Evolutionary conservation across 2,113 vertebrate species (phyloP).

Genomic region (Tauraco erythrolophus): DNA sequence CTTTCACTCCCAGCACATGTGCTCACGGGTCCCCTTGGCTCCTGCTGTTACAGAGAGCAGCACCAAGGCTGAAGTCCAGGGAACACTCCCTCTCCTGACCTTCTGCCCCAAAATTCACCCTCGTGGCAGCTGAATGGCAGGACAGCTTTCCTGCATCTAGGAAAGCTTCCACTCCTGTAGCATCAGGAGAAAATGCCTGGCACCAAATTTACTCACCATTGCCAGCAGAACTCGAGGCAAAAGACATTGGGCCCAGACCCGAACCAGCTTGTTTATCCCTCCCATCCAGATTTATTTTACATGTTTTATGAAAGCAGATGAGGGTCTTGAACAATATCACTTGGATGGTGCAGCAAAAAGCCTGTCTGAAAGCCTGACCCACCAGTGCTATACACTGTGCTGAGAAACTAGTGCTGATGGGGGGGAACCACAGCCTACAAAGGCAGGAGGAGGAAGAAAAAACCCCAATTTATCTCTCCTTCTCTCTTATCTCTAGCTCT

Average conservation of each 20-base stretch:
- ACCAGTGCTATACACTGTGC: background rate
- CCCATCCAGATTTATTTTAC: background rate
- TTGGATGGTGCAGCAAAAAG: background rate
- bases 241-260: rapidly evolving
- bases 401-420: background rate
- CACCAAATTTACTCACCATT: background rate
- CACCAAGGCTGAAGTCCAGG: background rate
- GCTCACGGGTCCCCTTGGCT: background rate
- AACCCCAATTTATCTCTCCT: background rate
- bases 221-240: background rate
- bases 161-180: background rate
- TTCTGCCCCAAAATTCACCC: background rate
- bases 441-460: background rate
- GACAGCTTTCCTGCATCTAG: background rate
- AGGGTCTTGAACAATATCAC: background rate
- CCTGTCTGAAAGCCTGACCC: background rate
- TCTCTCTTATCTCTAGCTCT: background rate
- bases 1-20: background rate
- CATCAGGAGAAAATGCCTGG: background rate
- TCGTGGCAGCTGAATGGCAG: rapidly evolving
- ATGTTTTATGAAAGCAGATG: background rate
- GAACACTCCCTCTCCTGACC: background rate
- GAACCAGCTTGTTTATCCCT: background rate
- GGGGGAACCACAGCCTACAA: background rate
- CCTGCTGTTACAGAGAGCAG: background rate